Conservation (phyloP, 1,140 invertebrate species). For the Caerostris darwini region DNA sequence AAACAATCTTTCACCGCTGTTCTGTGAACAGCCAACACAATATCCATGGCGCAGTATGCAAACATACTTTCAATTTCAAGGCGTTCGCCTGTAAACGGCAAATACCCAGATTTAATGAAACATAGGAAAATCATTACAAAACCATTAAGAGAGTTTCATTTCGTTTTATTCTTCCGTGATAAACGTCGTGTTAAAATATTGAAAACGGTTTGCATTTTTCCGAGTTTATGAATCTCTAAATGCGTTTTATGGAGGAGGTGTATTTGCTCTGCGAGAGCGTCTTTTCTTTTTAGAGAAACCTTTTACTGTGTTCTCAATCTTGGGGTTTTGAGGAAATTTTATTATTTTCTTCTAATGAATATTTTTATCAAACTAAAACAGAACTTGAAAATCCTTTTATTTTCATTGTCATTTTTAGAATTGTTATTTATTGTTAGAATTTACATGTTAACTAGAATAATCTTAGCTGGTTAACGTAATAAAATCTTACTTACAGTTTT, state of each 20-base stretch:
- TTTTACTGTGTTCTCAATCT: slow-evolving; percentile 2
- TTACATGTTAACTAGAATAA: too few species aligned
- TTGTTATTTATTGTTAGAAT: too few species aligned
- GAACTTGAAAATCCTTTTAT: too few species aligned
- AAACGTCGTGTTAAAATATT: slow-evolving; percentile 41
- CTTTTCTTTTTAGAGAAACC: neutral
- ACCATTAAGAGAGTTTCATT: slow-evolving; percentile 62
- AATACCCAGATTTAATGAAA: slow-evolving; percentile 65
- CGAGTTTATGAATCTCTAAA: slow-evolving; percentile 32
- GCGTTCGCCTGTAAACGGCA: slow-evolving; percentile 48
- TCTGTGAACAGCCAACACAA: neutral
- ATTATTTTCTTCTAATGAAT: neutral
- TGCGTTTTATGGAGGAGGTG: neutral
- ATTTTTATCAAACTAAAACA: too few species aligned
- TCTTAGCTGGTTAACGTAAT: too few species aligned
- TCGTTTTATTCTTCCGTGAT: slow-evolving; percentile 26
- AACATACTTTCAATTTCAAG: slow-evolving; percentile 56
- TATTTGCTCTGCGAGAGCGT: neutral
- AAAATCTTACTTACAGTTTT: too few species aligned
- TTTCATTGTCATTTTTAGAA: too few species aligned
- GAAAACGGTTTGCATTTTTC: slow-evolving; percentile 65
- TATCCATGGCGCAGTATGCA: slow-evolving; percentile 13
- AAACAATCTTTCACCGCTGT: neutral
- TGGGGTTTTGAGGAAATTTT: neutral
- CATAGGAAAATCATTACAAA: slow-evolving; percentile 72